Conservation (phyloP, 2,113 vertebrate species). For the Petrocephalus zakoni region DNA sequence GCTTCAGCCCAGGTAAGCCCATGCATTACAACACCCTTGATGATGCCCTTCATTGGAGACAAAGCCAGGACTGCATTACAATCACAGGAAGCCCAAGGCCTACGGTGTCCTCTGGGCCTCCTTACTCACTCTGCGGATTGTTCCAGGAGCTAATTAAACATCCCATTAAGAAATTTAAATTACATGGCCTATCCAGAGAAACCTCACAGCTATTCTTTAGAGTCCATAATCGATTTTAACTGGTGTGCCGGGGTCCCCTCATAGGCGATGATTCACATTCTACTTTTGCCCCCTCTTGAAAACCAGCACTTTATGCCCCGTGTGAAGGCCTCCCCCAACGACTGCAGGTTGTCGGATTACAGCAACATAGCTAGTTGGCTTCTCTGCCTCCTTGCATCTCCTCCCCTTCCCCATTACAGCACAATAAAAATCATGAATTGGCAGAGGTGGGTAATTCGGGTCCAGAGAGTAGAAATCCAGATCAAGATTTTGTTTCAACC, state of each 20-base stretch:
- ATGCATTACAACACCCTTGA: background rate
- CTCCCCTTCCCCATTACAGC: background rate
- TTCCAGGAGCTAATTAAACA: slow-evolving; percentile 1
- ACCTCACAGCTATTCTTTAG: background rate
- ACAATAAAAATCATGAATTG: background rate
- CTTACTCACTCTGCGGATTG: background rate
- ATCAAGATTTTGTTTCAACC: no score
- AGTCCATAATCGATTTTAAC: background rate
- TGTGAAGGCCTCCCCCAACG: background rate
- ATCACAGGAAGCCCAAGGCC: background rate
- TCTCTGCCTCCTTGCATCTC: background rate
- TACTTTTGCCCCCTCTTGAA: background rate
- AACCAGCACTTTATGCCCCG: background rate
- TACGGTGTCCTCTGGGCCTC: background rate
- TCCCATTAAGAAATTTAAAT: slow-evolving; percentile 9
- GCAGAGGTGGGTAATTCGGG: no score
- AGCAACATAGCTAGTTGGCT: background rate
- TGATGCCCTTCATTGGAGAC: background rate
- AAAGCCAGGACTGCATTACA: background rate
- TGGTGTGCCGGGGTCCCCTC: background rate
- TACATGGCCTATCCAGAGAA: background rate
- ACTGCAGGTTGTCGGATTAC: background rate
- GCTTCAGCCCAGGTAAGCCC: background rate
- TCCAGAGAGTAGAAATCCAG: no score
- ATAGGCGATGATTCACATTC: background rate